Conservation (phyloP, 2,888 invertebrate species). For the Diachrysia chrysitis region DNA sequence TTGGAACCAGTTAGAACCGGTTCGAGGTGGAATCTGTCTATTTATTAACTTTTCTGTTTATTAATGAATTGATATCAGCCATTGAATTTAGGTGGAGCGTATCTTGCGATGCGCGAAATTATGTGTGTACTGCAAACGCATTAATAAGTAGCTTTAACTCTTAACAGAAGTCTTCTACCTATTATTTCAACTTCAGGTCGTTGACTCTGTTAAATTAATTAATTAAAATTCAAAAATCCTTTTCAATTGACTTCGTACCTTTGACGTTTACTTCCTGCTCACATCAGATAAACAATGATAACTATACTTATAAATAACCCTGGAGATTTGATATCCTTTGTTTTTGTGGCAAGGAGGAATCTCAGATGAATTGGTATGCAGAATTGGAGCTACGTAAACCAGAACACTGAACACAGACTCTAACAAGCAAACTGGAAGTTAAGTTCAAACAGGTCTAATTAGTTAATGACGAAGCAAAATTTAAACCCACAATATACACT, state of each 20-base stretch:
- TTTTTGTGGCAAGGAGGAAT: not conserved
- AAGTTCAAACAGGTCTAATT: not conserved
- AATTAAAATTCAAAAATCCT: no score
- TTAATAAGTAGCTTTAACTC: no score
- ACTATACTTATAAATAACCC: no score
- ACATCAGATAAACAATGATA: no score
- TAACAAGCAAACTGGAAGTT: not conserved
- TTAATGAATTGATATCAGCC: slow-evolving; percentile 1
- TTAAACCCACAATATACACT: not conserved
- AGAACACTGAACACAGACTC: not conserved
- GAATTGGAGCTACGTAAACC: not conserved
- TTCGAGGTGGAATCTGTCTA: slow-evolving; percentile 13
- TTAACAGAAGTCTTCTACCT: no score
- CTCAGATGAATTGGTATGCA: not conserved
- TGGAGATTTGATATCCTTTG: not conserved
- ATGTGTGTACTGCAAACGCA: not conserved
- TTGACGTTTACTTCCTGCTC: no score
- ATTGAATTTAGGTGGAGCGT: slow-evolving; percentile 10
- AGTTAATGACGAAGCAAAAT: not conserved
- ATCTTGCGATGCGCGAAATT: no score
- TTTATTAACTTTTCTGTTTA: slow-evolving; percentile 27
- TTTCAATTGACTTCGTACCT: no score
- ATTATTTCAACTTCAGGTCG: no score
- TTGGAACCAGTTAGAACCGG: slow-evolving; percentile 51
- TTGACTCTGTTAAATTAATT: no score